Percentiles rank a stretch among this genome's conserved stretches.
Conservation (phyloP, 2,797 vertebrate genomes). For the Sandelia bainsii region DNA sequence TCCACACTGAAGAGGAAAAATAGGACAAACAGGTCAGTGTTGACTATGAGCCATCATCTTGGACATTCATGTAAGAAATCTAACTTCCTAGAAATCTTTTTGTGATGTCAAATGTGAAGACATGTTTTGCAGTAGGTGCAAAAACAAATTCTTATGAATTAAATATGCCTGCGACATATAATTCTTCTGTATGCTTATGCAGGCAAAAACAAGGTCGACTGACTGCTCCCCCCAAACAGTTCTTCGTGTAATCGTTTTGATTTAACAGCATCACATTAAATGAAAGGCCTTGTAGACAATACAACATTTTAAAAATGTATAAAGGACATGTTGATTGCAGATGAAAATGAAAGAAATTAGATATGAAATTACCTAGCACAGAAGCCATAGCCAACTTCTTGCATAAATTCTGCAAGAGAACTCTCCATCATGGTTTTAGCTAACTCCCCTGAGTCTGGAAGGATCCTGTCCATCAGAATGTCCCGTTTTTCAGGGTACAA, state of each 20-base stretch:
- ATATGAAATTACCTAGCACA: conserved; percentile 90
- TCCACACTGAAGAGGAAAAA: conserved; percentile 87
- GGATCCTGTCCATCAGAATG: conserved; percentile 99
- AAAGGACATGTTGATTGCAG: no score
- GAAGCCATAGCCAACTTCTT: conserved; percentile 99
- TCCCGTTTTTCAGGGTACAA: conserved; percentile 99
- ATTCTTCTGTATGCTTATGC: no score
- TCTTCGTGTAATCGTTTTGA: no score
- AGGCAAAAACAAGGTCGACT: no score
- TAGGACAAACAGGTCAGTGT: background rate
- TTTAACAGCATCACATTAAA: no score
- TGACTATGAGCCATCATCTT: background rate
- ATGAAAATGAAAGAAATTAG: background rate
- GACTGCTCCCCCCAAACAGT: no score
- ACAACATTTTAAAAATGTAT: no score
- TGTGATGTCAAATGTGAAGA: background rate
- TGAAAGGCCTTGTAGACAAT: no score
- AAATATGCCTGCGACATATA: no score
- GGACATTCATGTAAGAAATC: background rate
- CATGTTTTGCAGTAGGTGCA: background rate
- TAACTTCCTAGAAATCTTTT: background rate
- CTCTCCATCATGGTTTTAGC: conserved; percentile 99
- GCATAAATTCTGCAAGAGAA: conserved; percentile 99
- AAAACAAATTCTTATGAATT: background rate
- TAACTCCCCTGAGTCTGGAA: conserved; percentile 99